phyloP scores from a whole-genome alignment of 1,140 invertebrate species.

The Lamellibrachia luymesi region DNA sequence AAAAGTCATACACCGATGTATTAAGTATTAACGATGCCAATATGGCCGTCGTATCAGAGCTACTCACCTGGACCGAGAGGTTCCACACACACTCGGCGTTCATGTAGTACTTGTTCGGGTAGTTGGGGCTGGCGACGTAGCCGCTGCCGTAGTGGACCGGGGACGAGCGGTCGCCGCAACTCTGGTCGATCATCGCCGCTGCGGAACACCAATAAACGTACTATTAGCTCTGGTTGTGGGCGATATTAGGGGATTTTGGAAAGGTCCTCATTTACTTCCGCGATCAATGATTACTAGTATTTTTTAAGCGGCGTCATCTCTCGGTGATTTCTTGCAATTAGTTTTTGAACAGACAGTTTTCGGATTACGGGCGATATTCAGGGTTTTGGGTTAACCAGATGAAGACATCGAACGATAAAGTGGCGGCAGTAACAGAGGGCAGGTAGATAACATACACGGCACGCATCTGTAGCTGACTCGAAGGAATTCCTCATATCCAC shows the following conservation, averaged over 20 bases:
- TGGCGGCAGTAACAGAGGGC: no score
- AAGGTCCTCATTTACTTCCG: not conserved
- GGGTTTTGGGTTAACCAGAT: not conserved
- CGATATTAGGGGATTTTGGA: not conserved
- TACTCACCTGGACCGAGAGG: conserved; percentile 18
- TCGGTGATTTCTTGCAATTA: no score
- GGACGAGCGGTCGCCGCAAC: not conserved
- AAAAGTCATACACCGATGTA: not conserved
- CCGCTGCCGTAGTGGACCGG: conserved; percentile 14
- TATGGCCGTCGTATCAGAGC: not conserved
- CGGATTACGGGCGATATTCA: not conserved
- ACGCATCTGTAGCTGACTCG: conserved; percentile 26
- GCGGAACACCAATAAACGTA: not conserved
- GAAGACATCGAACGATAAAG: no score
- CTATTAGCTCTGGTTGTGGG: not conserved
- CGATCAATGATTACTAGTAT: not conserved
- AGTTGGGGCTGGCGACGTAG: conserved; percentile 28
- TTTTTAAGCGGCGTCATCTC: no score
- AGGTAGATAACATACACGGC: conserved; percentile 17
- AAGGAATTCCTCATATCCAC: conserved; percentile 27
- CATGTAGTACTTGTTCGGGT: conserved; percentile 28
- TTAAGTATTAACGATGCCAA: not conserved
- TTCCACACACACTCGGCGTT: conserved; percentile 23
- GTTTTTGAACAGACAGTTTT: no score
- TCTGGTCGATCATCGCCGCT: conserved; percentile 15